These are phyloP conservation scores for Tupaia tana DNA, from an alignment of 2,113 vertebrate species.

Conservation along the genomic window DNA sequence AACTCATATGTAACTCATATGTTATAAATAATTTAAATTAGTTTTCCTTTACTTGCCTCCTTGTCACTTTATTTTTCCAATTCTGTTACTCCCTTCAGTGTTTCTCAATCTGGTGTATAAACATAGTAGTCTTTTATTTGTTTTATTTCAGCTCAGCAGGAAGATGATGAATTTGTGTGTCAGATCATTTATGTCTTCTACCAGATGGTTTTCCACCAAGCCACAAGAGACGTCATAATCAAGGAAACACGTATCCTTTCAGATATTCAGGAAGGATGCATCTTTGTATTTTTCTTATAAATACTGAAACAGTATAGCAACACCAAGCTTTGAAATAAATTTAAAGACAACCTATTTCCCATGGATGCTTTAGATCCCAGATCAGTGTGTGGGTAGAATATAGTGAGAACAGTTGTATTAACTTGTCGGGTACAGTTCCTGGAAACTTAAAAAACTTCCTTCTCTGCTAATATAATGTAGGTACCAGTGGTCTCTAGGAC, in stretches of 20 bases:
- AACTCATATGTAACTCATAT: neutral
- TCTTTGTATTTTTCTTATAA: neutral
- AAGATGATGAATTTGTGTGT: conserved; percentile 99
- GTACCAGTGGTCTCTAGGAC: neutral
- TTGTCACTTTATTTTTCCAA: neutral
- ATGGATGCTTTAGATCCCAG: neutral
- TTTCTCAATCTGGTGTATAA: neutral
- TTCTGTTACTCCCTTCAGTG: neutral
- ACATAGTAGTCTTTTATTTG: conserved; percentile 17
- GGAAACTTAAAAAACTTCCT: conserved; percentile 19
- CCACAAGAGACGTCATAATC: conserved; percentile 98
- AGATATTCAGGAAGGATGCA: neutral
- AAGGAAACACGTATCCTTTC: conserved; percentile 98
- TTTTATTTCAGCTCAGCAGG: conserved; percentile 91
- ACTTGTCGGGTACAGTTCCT: neutral
- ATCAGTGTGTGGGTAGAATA: neutral
- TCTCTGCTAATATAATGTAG: neutral
- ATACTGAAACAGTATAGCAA: conserved; percentile 26
- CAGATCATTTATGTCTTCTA: conserved; percentile 99
- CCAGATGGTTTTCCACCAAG: conserved; percentile 99
- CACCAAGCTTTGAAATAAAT: conserved; percentile 23
- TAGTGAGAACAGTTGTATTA: neutral
- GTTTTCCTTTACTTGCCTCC: neutral
- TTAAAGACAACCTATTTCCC: neutral
- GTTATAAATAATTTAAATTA: conserved; percentile 9